Percentiles rank a stretch among this genome's conserved stretches.
Evolutionary conservation across 2,113 vertebrate species (phyloP).

Genomic region (Nibea coibor): DNA sequence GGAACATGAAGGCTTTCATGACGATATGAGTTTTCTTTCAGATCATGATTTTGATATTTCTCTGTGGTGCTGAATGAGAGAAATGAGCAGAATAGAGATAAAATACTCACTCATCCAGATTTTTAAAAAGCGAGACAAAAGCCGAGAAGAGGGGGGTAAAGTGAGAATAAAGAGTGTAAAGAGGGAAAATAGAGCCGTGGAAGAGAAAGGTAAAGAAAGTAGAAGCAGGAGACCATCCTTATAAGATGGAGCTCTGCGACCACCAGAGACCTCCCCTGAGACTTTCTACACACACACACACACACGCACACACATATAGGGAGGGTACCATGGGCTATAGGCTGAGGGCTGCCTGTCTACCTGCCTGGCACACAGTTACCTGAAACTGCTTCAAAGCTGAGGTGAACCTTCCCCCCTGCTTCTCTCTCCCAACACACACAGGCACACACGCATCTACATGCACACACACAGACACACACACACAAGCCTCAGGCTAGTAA

Average conservation of each 20-base stretch:
- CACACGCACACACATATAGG: constrained; percentile 16
- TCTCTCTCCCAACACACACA: neutral
- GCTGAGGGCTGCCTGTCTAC: constrained; percentile 62
- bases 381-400: constrained; percentile 76
- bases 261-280: constrained; percentile 48
- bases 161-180: neutral
- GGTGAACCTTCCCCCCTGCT: constrained; percentile 6
- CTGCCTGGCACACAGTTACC: constrained; percentile 67
- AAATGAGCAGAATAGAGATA: no score
- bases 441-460: neutral
- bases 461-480: constrained; percentile 13
- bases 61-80: no score
- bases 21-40: no score
- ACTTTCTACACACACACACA: constrained; percentile 24
- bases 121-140: no score
- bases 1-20: no score
- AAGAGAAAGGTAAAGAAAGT: constrained; percentile 22
- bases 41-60: no score
- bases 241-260: constrained; percentile 31
- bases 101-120: no score
- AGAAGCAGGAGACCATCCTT: constrained; percentile 39
- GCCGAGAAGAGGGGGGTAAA: neutral
- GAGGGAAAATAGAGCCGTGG: neutral
- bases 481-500: constrained; percentile 44
- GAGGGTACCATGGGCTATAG: constrained; percentile 50